Evolutionary conservation across 2,888 invertebrate genomes (phyloP).

Genomic region (Sepioteuthis lessoniana): DNA sequence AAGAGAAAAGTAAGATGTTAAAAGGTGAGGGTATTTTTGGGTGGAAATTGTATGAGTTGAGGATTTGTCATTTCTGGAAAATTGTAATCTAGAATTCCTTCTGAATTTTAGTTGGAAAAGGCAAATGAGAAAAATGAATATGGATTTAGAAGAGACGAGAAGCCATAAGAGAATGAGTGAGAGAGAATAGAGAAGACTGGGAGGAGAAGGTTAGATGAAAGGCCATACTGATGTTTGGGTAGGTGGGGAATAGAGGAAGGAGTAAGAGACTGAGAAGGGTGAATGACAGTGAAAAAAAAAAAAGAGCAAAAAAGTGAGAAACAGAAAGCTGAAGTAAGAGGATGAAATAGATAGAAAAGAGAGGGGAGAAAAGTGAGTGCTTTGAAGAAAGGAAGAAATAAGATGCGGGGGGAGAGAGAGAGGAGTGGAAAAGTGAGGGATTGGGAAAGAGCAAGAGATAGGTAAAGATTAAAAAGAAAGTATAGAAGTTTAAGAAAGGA

Average conservation of each 20-base stretch:
- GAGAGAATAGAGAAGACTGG: background rate
- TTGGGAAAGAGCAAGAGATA: no score
- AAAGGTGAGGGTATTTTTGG: background rate
- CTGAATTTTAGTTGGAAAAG: background rate
- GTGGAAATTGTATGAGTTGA: background rate
- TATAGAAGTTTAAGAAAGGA: no score
- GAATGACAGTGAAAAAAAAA: background rate
- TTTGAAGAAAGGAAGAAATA: no score
- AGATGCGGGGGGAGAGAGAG: background rate
- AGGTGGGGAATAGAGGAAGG: background rate
- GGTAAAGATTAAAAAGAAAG: no score
- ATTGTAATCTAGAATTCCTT: background rate
- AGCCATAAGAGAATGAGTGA: background rate
- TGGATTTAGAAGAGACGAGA: background rate
- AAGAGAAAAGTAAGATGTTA: background rate
- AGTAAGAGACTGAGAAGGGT: background rate
- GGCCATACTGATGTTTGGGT: background rate
- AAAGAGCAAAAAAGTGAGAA: background rate
- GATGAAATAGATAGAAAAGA: no score
- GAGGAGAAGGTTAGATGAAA: background rate
- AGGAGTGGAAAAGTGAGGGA: background rate
- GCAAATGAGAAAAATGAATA: background rate
- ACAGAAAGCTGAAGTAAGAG: background rate
- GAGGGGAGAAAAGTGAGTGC: no score
- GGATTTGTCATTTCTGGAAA: background rate